These are phyloP conservation scores for Halcyon badia DNA, from an alignment of 2,797 vertebrate genomes.

Conservation along the genomic window DNA sequence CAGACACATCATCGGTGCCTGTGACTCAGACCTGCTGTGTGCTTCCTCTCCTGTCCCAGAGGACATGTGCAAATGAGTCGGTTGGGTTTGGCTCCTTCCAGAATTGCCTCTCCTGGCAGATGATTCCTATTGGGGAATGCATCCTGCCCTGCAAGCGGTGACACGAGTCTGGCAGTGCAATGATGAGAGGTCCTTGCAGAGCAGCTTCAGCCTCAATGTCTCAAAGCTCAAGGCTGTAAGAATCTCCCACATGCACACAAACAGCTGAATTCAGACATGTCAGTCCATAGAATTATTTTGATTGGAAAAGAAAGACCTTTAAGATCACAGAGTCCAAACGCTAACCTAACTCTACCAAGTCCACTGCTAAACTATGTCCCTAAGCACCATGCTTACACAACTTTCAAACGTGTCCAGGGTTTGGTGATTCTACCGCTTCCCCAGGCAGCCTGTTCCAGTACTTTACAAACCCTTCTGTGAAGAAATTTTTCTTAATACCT, in stretches of 20 bases:
- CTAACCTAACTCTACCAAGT: too few relatives aligned
- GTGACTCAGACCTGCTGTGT: neutral
- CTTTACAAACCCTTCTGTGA: too few relatives aligned
- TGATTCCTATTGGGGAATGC: neutral
- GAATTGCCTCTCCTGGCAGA: neutral
- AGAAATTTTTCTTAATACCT: too few relatives aligned
- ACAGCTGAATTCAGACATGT: neutral
- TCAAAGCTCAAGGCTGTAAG: neutral
- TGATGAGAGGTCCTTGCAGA: neutral
- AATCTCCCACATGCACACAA: neutral
- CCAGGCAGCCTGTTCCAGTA: too few relatives aligned
- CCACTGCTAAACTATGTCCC: too few relatives aligned
- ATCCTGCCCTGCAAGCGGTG: rapidly evolving
- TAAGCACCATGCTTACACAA: too few relatives aligned
- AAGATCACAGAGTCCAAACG: too few relatives aligned
- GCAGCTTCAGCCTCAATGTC: neutral
- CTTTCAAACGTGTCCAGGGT: too few relatives aligned
- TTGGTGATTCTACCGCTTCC: too few relatives aligned
- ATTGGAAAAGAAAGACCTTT: too few relatives aligned
- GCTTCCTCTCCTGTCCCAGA: neutral
- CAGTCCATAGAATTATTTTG: neutral
- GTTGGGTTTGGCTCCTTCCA: neutral
- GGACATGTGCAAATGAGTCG: neutral
- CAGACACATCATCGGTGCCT: rapidly evolving
- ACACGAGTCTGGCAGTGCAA: rapidly evolving